These are phyloP conservation scores for Scelioninae gen. 2 DNA, from an alignment of 2,888 invertebrate genomes.

Conservation along the genomic window DNA sequence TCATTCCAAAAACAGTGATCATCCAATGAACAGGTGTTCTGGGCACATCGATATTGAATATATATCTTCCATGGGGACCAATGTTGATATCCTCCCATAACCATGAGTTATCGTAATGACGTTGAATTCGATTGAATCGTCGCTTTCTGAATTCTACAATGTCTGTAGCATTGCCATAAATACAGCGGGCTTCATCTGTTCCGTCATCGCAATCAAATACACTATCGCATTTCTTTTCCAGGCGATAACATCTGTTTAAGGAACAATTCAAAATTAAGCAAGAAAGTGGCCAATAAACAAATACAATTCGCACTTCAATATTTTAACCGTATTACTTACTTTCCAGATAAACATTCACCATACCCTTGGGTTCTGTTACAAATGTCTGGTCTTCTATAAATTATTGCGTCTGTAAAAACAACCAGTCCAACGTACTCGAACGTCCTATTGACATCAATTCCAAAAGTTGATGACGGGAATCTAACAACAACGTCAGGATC, in stretches of 20 bases:
- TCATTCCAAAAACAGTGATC: conserved; percentile 93
- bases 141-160: conserved; percentile 86
- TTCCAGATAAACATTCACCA: conserved; percentile 87
- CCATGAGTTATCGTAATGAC: conserved; percentile 97
- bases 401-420: conserved; percentile 92
- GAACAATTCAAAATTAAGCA: not conserved
- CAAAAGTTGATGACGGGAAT: conserved; percentile 92
- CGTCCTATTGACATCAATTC: conserved; percentile 94
- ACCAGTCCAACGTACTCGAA: conserved; percentile 93
- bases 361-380: conserved; percentile 86
- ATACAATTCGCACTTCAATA: too few species aligned
- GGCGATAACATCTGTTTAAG: conserved; percentile 81
- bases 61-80: conserved; percentile 91
- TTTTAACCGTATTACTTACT: too few species aligned
- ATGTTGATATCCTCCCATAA: conserved; percentile 96
- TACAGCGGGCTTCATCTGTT: conserved; percentile 89
- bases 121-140: conserved; percentile 90
- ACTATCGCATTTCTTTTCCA: conserved; percentile 87
- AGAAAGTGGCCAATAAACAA: too few species aligned
- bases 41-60: conserved; percentile 91
- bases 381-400: conserved; percentile 81
- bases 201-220: conserved; percentile 87
- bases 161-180: conserved; percentile 81
- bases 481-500: conserved; percentile 90
- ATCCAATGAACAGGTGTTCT: conserved; percentile 93